Percentiles rank a stretch among this genome's conserved stretches.
Conservation (phyloP, 2,797 vertebrate species). For the Sciurus carolinensis region DNA sequence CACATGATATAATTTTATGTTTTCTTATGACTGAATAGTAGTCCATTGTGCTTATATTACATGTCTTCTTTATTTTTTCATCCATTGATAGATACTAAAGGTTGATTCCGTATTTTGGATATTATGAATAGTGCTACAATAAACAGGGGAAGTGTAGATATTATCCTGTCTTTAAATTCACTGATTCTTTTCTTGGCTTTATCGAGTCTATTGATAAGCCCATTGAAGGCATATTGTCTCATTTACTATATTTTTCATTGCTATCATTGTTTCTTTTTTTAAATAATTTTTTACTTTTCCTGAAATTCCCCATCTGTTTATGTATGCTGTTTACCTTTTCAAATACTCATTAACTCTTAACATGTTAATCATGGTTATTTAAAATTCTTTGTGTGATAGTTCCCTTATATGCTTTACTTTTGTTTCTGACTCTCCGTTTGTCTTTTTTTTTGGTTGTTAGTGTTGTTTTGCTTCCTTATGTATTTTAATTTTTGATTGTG, state of each 20-base stretch:
- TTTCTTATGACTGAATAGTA: neutral
- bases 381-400: neutral
- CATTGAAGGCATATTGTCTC: neutral
- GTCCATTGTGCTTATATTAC: neutral
- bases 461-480: neutral
- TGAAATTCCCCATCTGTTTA: neutral
- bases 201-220: neutral
- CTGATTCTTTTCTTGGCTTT: neutral
- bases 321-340: neutral
- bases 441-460: neutral
- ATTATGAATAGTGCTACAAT: neutral
- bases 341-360: neutral
- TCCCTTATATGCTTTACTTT: neutral
- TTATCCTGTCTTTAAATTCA: neutral
- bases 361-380: neutral
- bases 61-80: neutral
- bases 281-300: slow-evolving; percentile 25
- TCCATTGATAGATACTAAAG: neutral
- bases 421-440: neutral
- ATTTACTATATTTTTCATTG: neutral
- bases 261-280: neutral
- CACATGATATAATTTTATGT: neutral
- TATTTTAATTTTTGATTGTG: neutral
- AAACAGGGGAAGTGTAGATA: neutral
- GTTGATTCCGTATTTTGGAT: neutral